A percentile compares a stretch with the other conserved stretches of the same genome.
phyloP scores from a whole-genome alignment of 2,113 vertebrate species.

The Semicossyphus pulcher region DNA sequence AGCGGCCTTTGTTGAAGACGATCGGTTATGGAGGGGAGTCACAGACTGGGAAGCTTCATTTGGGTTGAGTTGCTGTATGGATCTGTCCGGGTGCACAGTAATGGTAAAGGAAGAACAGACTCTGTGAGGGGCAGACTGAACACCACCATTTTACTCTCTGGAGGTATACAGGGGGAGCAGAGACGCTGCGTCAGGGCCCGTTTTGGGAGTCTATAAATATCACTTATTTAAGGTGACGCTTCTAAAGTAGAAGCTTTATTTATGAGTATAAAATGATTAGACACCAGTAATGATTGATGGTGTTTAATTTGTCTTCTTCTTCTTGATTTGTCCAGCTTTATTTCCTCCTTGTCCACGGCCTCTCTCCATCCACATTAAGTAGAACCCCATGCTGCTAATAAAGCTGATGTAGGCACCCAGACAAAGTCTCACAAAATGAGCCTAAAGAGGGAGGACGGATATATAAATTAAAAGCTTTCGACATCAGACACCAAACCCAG shows the following conservation, averaged over 20 bases:
- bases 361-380: background rate
- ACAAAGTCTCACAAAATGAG: constrained; percentile 6
- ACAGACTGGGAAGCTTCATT: constrained; percentile 12
- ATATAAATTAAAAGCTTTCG: constrained; percentile 45
- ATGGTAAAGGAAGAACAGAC: too few species aligned
- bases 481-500: constrained; percentile 31
- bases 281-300: background rate
- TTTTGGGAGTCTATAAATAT: constrained; percentile 43
- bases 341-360: background rate
- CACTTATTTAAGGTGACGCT: constrained; percentile 13
- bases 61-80: constrained; percentile 14
- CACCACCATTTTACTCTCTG: constrained; percentile 16
- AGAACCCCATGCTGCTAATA: background rate
- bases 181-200: constrained; percentile 4
- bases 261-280: background rate
- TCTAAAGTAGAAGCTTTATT: background rate
- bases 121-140: too few species aligned
- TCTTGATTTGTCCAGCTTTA: background rate
- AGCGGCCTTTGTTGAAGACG: background rate
- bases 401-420: background rate
- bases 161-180: background rate
- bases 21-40: background rate
- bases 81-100: background rate
- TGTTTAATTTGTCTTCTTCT: background rate
- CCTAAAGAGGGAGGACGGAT: background rate